Base-by-base conservation (phyloP, 2,113 vertebrate genomes). In the Microcebus tavaratra region DNA sequence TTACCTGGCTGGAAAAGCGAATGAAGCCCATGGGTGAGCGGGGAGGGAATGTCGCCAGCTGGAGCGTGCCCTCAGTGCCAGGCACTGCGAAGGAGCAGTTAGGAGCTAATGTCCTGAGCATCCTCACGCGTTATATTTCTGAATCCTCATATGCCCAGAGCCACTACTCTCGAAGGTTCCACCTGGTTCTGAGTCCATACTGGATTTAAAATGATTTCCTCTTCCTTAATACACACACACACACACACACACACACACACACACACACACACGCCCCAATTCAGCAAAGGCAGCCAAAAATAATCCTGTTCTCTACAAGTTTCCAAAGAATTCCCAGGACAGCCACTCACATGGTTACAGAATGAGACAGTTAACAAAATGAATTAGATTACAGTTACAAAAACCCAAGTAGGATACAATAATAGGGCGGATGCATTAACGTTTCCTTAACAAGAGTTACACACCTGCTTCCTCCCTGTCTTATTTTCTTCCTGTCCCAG, bases 291-390 rank as follows among this genome's bases (percentile, higher is more conserved):
- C 8, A 53, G 93, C 92, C 96, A 95, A 94, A 92, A 21, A 8
- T 91, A 97, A 87, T 80, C 86, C 93, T 97, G 76, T 91, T 90
- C 53, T 81, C 95, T 90, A 79, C 59, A 96, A 68, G 34, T 5
- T 88, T 96, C 84, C 91, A 97, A 97, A 88, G 10, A 73, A 97
- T 97, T 91, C 90, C 93, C 25, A 0, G 91, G 88, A 29, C 9
- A 0, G 0, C 0, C 0, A 95, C 73, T 98, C 95, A 94, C 68
- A 94, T 2, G 82, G 18, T 36, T 81, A 84, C 42, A 53, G 91
- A 67, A 65, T 68, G 45, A 85, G 76, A 39, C 39, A 48, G 45
- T 88, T 68, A 76, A 88, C 90, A 57, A 79, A 50, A 34, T 0
- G 3, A 79, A 42, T 72, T 61, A 61, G 82, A 31, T 73, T 50